These are phyloP conservation scores for Itoplectis maculator DNA, from an alignment of 2,888 invertebrate genomes.

Conservation along the genomic window DNA sequence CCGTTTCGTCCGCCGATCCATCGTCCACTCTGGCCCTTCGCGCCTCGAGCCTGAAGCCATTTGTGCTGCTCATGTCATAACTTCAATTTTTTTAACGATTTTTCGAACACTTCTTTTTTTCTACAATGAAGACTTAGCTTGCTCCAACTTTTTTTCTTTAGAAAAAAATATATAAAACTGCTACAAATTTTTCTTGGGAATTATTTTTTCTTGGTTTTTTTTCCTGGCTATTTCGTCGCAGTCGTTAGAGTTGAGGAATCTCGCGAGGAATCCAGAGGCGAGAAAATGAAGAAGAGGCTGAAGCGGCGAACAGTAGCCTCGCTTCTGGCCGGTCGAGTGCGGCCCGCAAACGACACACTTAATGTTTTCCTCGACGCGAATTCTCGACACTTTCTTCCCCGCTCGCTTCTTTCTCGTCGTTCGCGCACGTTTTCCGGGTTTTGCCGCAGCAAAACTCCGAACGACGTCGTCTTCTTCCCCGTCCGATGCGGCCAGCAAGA, in stretches of 20 bases:
- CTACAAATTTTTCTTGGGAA: too few species aligned
- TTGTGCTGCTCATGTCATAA: slow-evolving; percentile 73
- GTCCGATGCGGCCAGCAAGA: background rate
- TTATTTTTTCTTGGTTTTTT: background rate
- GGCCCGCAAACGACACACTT: slow-evolving; percentile 43
- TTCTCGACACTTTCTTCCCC: slow-evolving; percentile 5
- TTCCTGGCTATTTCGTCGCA: background rate
- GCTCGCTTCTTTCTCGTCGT: background rate
- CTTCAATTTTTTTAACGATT: slow-evolving; percentile 51
- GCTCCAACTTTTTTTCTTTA: background rate
- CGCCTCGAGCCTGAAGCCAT: slow-evolving; percentile 64
- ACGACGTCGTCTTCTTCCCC: background rate
- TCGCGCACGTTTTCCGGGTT: background rate
- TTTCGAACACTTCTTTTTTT: background rate
- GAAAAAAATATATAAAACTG: background rate
- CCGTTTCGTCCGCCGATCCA: slow-evolving; percentile 35
- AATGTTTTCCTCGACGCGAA: slow-evolving; percentile 9
- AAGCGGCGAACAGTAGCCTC: too few species aligned
- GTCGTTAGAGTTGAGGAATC: background rate
- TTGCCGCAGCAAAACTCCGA: too few species aligned
- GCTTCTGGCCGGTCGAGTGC: too few species aligned
- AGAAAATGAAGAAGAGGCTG: slow-evolving; percentile 3
- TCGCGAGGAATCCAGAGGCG: background rate
- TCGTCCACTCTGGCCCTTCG: slow-evolving; percentile 34
- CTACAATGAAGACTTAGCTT: too few species aligned